These are phyloP conservation scores for Chloebia gouldiae DNA, from an alignment of 2,113 vertebrate genomes.

Conservation along the genomic window DNA sequence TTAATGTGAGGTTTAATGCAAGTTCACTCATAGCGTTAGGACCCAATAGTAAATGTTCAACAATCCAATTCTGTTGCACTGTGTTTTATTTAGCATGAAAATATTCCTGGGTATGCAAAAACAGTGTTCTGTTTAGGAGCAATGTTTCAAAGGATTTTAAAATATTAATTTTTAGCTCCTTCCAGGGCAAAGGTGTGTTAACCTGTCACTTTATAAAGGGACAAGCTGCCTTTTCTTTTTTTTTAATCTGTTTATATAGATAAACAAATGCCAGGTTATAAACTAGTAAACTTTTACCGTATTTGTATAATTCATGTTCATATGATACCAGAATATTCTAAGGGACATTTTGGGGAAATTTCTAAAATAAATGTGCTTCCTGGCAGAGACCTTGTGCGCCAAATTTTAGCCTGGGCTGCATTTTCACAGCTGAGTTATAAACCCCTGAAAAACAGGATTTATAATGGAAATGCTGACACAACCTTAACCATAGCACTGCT, in stretches of 20 bases:
- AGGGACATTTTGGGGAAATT: not conserved
- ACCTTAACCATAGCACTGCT: constrained; percentile 44
- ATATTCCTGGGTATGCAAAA: not conserved
- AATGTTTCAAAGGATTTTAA: not conserved
- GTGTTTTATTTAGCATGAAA: constrained; percentile 52
- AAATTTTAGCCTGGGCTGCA: constrained; percentile 66
- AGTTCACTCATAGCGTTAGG: not conserved
- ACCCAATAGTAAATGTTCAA: not conserved
- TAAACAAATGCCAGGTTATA: not conserved
- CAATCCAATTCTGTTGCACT: not conserved
- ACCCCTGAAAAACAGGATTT: constrained; percentile 70
- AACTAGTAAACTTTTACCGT: not conserved
- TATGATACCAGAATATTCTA: not conserved
- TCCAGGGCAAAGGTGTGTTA: not conserved
- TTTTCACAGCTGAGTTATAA: constrained; percentile 74
- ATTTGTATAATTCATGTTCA: not conserved
- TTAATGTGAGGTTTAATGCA: constrained; percentile 40
- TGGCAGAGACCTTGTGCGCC: constrained; percentile 53
- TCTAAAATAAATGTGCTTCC: constrained; percentile 43
- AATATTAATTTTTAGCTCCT: not conserved
- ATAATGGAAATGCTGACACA: constrained; percentile 65
- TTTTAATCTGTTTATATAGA: not conserved
- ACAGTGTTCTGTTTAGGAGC: not conserved
- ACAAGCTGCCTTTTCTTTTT: not conserved
- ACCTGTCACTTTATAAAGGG: not conserved